Evolutionary conservation across 2,797 vertebrate genomes (phyloP).

Genomic region (Anniella stebbinsi): DNA sequence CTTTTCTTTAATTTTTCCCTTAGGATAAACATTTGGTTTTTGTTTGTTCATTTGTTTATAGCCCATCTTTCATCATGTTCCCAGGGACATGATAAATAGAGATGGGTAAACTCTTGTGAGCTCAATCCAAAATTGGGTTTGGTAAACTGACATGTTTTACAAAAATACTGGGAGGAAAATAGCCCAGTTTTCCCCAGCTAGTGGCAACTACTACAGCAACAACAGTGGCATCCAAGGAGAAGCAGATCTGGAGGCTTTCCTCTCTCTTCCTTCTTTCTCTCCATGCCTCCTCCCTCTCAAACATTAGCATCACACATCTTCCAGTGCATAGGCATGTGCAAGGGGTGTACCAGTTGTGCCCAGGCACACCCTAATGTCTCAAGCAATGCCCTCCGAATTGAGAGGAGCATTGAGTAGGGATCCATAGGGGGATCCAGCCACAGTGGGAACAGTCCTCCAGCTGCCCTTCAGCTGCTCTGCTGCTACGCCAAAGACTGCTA

Average conservation of each 20-base stretch:
- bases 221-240: not conserved
- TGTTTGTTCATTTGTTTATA: not conserved
- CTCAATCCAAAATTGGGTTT: not conserved
- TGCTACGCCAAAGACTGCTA: too few relatives aligned
- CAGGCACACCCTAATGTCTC: too few relatives aligned
- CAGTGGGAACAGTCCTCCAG: too few relatives aligned
- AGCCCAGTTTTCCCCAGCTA: not conserved
- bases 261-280: too few relatives aligned
- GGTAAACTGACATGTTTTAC: not conserved
- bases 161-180: not conserved
- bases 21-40: not conserved
- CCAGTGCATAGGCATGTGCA: too few relatives aligned
- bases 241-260: not conserved
- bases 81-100: not conserved
- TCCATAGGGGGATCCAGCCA: too few relatives aligned
- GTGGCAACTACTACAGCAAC: not conserved
- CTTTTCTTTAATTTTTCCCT: not conserved
- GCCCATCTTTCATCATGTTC: not conserved
- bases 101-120: not conserved
- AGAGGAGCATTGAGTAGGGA: too few relatives aligned
- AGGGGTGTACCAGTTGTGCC: too few relatives aligned
- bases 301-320: not conserved
- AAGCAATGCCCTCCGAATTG: too few relatives aligned
- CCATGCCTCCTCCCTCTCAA: too few relatives aligned
- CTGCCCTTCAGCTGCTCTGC: too few relatives aligned